These are phyloP conservation scores for Myzus persicae DNA, from an alignment of 1,140 invertebrate genomes.

Conservation along the genomic window DNA sequence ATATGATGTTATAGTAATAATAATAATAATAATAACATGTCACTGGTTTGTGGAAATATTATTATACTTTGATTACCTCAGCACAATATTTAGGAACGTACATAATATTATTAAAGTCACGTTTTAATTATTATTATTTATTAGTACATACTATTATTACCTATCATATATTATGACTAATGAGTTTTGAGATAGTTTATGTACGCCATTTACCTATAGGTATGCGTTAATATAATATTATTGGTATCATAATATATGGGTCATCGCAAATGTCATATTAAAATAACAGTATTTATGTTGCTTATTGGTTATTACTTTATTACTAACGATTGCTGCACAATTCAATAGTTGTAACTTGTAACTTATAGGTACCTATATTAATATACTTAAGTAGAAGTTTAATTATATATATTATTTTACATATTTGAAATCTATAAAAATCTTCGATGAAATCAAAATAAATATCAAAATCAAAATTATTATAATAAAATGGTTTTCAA, in stretches of 20 bases:
- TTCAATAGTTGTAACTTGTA: no score
- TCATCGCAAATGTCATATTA: neutral
- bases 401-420: no score
- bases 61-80: neutral
- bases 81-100: neutral
- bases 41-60: neutral
- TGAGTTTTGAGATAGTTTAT: neutral
- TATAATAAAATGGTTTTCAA: no score
- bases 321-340: neutral
- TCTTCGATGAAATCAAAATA: no score
- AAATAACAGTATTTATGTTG: neutral
- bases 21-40: constrained; percentile 6
- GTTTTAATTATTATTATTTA: constrained; percentile 21
- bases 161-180: constrained; percentile 1
- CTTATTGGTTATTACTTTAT: no score
- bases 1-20: neutral
- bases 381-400: no score
- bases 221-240: neutral
- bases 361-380: no score
- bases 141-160: neutral
- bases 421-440: no score
- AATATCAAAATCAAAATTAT: no score
- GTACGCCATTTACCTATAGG: neutral
- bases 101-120: neutral
- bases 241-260: neutral